A percentile compares a stretch with the other conserved stretches of the same genome.
Conservation (phyloP, 2,888 invertebrate species). For the Macrosiphum euphorbiae region DNA sequence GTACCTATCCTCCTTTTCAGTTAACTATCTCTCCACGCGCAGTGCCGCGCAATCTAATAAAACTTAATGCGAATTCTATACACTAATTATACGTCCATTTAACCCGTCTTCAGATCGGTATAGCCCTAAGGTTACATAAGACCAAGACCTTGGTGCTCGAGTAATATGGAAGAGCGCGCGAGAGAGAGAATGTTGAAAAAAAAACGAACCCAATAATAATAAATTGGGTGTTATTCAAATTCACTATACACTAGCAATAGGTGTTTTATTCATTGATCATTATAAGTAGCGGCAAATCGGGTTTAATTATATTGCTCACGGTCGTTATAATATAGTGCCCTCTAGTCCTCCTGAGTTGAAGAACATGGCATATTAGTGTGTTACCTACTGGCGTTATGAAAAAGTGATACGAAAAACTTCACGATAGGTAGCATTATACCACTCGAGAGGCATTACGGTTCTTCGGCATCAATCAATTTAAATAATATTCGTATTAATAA, state of each 20-base stretch:
- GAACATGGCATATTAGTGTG: not conserved
- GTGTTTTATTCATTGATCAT: slow-evolving; percentile 56
- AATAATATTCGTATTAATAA: not conserved
- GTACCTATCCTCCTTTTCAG: slow-evolving; percentile 1
- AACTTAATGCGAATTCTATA: slow-evolving; percentile 60
- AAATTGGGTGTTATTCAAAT: slow-evolving; percentile 57
- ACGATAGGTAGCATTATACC: not conserved
- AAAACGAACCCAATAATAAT: slow-evolving; percentile 46
- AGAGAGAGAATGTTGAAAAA: not conserved
- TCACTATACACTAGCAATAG: not conserved
- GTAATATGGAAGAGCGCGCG: not conserved
- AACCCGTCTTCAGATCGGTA: slow-evolving; percentile 58
- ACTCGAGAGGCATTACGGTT: not conserved
- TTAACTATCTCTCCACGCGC: slow-evolving; percentile 8
- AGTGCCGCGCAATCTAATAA: slow-evolving; percentile 42
- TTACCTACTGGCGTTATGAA: not conserved
- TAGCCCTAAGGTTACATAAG: slow-evolving; percentile 52
- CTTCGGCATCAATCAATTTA: not conserved
- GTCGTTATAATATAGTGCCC: slow-evolving; percentile 39
- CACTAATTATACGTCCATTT: slow-evolving; percentile 54
- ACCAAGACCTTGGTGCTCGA: slow-evolving; percentile 41
- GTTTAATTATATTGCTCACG: slow-evolving; percentile 47
- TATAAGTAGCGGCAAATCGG: slow-evolving; percentile 37
- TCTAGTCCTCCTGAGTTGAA: slow-evolving; percentile 6
- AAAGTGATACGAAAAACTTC: not conserved